Percentiles rank a stretch among this genome's conserved stretches.
These are phyloP conservation scores for Acanthoscelides obtectus DNA, from an alignment of 2,888 invertebrate genomes.

Conservation along the genomic window DNA sequence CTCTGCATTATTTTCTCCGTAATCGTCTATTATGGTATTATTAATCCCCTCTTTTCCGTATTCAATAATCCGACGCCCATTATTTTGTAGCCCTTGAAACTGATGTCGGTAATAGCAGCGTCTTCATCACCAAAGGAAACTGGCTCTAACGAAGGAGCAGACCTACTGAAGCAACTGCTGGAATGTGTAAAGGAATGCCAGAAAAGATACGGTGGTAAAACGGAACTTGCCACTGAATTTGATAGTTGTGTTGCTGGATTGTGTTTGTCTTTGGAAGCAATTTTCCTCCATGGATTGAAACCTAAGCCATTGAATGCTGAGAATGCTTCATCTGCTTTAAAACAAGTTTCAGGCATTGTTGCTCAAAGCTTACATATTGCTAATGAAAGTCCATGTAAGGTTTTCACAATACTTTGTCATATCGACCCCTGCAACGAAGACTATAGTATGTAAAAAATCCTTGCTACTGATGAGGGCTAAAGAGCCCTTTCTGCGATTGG, in stretches of 20 bases:
- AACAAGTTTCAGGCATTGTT: slow-evolving; percentile 70
- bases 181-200: slow-evolving; percentile 80
- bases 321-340: slow-evolving; percentile 49
- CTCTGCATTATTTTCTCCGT: background rate
- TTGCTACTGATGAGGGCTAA: too few relatives aligned
- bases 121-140: slow-evolving; percentile 50
- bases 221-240: slow-evolving; percentile 86
- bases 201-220: slow-evolving; percentile 78
- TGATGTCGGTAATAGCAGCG: slow-evolving; percentile 58
- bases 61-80: background rate
- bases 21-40: background rate
- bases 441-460: too few relatives aligned
- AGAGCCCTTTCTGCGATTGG: too few relatives aligned
- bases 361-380: slow-evolving; percentile 50
- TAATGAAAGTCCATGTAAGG: slow-evolving; percentile 42
- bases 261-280: slow-evolving; percentile 72
- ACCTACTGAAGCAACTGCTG: slow-evolving; percentile 61
- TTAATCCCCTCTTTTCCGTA: background rate
- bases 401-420: too few relatives aligned
- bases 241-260: slow-evolving; percentile 58
- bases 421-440: too few relatives aligned
- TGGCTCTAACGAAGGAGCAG: slow-evolving; percentile 53
- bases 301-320: slow-evolving; percentile 44
- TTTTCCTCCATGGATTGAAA: slow-evolving; percentile 73
- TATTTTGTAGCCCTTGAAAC: slow-evolving; percentile 48